Base-by-base conservation (phyloP, 2,888 invertebrate genomes). In the Minunthozetes semirufus region DNA sequence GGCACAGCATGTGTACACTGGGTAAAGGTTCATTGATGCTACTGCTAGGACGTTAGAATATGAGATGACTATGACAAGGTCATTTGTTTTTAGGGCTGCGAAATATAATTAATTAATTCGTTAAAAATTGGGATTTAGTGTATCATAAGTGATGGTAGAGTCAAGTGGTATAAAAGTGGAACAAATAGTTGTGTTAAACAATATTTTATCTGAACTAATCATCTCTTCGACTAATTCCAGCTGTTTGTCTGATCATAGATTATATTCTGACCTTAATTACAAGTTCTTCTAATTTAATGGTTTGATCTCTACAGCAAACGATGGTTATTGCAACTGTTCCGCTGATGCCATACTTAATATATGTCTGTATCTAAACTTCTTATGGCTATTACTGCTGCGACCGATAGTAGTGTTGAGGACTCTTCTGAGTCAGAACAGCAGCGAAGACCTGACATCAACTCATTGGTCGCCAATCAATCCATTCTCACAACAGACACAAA, bases 381-480 rank as follows among this genome's bases (percentile, higher is more conserved):
- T 78, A 33, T 79, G 79, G 79, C 77, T 79, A 1, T 74, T 79
- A 6, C 33, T 78, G 0, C 74, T 78, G 11, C 75, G 79, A 8
- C 79, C 79, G 8, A 48, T 79, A 33, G 75, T 78, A 11, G 74
- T 78, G 46, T 76, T 79, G 25, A 76, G 76, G 27, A 76, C 78
- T 3, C 74, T 78, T 1, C 72, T 77, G 61, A 75, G 74, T 63
- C 75, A 77, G 53, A 72, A 70, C 11, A 38, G 17, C 27, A 73
- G 74, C 25, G 77, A 33, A 33, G 33, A 76, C 19, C 73, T 73
- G 71, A 75, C 70, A 4, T 17, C 25, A 6, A 5, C 25, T 25
- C 11, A 70, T 17, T 70, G 42, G 48, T 15, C 15, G 11, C 19
- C 48, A 48, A 46, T 70, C 0, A 48, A 38, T 27, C 48, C 46